Evolutionary conservation across 1,140 invertebrate species (phyloP).

Genomic region (Drosophila ohnishii): DNA sequence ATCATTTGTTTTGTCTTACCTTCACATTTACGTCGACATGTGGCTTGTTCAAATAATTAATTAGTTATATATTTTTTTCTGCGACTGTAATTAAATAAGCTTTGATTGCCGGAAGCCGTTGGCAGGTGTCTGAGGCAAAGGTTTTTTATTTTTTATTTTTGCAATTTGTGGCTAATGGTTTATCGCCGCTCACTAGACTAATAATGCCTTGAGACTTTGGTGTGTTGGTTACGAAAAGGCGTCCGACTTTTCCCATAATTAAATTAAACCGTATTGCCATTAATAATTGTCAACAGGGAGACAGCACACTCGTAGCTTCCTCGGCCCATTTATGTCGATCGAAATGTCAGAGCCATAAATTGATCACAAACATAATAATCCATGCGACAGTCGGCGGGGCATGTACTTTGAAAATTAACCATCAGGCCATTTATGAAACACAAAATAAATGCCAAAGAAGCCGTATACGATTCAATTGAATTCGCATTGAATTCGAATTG

Average conservation of each 20-base stretch:
- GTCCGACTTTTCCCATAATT: constrained; percentile 70
- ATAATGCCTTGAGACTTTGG: constrained; percentile 10
- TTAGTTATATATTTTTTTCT: constrained; percentile 55
- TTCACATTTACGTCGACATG: constrained; percentile 52
- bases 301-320: constrained; percentile 42
- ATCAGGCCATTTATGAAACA: constrained; percentile 77
- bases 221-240: constrained; percentile 30
- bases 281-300: constrained; percentile 68
- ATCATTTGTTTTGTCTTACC: constrained; percentile 36
- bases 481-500: constrained; percentile 72
- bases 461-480: constrained; percentile 56
- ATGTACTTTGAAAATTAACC: constrained; percentile 67
- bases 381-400: constrained; percentile 64
- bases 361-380: constrained; percentile 73
- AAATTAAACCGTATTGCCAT: constrained; percentile 72
- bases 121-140: constrained; percentile 38
- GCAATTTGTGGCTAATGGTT: constrained; percentile 35
- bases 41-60: constrained; percentile 60
- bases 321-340: constrained; percentile 68
- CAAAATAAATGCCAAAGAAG: constrained; percentile 64
- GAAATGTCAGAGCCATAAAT: constrained; percentile 73
- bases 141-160: constrained; percentile 24
- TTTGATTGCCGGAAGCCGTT: constrained; percentile 68
- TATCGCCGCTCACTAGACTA: constrained; percentile 12
- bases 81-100: constrained; percentile 56